Base-by-base conservation (phyloP, 2,888 invertebrate genomes). In the Hylaea fasciaria region DNA sequence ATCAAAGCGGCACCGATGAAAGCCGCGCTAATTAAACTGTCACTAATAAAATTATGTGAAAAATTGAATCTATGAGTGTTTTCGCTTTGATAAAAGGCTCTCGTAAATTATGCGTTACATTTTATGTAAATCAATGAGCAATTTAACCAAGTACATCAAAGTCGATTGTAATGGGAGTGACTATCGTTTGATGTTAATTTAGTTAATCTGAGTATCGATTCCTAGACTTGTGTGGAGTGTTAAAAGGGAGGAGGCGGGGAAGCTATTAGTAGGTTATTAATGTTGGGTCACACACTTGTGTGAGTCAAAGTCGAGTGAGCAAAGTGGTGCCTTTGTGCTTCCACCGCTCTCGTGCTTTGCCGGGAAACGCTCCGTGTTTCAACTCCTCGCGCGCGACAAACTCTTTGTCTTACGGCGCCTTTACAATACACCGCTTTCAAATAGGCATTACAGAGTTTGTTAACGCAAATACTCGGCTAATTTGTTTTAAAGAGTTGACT, bases 11-110 rank as follows among this genome's bases (percentile, higher is more conserved):
- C 85, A 77, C 76, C 87, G 85, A 86, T 90, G 85, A 89, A 89
- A 90, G 91, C 87, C 81, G 81, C 87, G 89, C 88, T 91, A 91
- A 92, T 92, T 91, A 91, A 91, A 91, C 89, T 90, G 89, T 86
- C 87, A 86, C 87, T 91, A 90, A 92, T 91, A 89, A 89, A 89
- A 90, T 91, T 91, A 91, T 87, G 82, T 74, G 86, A 91, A 91
- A 91, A 91, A 89, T 86, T 85, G 80, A 87, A 86, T 86, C 80
- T 80, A 74, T 72, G 76, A 83, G 81, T 81, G 81, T 83, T 83
- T 80, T 82, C 76, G 80, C 76, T 78, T 65, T 70, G 77, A 77
- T 79, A 78, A 80, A 82, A 81, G 76, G 74, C 71, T 76, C 77
- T 73, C 77, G 66, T 76, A 76, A 81, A 69, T 70, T 65, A 55